phyloP scores from a whole-genome alignment of 2,797 vertebrate genomes.

The Orestias chungarensis region DNA sequence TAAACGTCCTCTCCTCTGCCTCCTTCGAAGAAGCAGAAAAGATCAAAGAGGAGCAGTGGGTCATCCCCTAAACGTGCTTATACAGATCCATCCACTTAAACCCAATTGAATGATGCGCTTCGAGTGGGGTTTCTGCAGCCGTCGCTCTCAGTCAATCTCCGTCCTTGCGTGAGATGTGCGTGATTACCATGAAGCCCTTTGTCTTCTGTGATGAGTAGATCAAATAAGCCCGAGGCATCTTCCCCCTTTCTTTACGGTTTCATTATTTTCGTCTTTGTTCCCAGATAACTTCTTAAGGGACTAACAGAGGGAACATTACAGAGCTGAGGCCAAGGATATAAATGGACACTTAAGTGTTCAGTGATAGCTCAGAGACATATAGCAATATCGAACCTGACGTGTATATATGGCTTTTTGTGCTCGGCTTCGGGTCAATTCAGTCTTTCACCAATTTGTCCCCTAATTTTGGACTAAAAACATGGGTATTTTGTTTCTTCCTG shows the following conservation, averaged over 20 bases:
- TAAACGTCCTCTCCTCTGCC: constrained; percentile 20
- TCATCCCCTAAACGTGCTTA: constrained; percentile 58
- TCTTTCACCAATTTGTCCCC: background rate
- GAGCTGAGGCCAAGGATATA: background rate
- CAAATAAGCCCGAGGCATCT: constrained; percentile 5
- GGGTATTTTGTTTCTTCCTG: background rate
- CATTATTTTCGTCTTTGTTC: constrained; percentile 32
- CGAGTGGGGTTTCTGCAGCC: constrained; percentile 30
- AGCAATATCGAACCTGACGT: background rate
- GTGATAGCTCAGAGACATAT: background rate
- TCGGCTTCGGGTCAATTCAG: background rate
- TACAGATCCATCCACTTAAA: constrained; percentile 45
- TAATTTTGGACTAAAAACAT: background rate
- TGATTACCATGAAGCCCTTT: constrained; percentile 27
- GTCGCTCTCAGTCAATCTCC: constrained; percentile 27
- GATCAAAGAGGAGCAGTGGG: constrained; percentile 54
- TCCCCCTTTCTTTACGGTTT: constrained; percentile 36
- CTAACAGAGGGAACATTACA: background rate
- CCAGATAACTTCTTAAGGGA: constrained; percentile 1
- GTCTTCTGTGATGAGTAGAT: constrained; percentile 46
- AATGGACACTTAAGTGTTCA: constrained; percentile 2
- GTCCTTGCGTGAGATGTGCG: constrained; percentile 8
- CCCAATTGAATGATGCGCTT: constrained; percentile 61
- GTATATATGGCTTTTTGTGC: background rate
- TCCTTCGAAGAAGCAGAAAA: constrained; percentile 29